Percentiles rank a stretch among this genome's conserved stretches.
Conservation (phyloP, 2,888 invertebrate species). For the Archaeoteleia sp. region DNA sequence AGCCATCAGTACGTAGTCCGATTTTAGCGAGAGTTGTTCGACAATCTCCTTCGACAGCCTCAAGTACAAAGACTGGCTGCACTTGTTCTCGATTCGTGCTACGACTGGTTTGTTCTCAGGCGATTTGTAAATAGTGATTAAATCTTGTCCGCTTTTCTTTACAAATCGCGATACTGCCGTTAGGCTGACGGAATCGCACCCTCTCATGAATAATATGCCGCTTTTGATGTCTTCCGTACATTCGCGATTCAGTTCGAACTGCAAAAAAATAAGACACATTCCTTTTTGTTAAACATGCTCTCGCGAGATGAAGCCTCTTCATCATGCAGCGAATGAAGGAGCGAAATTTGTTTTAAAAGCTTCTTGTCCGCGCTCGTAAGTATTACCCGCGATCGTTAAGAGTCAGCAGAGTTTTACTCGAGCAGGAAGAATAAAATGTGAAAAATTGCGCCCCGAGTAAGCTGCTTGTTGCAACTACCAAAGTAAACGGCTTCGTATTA, state of each 20-base stretch:
- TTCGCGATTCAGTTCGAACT: constrained; percentile 82
- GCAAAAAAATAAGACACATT: constrained; percentile 21
- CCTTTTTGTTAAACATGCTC: background rate
- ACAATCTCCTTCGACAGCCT: background rate
- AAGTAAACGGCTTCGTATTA: constrained; percentile 47
- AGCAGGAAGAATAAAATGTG: constrained; percentile 42
- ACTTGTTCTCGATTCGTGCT: too few species aligned
- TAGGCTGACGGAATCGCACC: constrained; percentile 79
- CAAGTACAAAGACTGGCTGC: too few species aligned
- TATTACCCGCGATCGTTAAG: constrained; percentile 32
- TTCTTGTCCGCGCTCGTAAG: constrained; percentile 21
- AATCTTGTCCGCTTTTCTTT: constrained; percentile 47
- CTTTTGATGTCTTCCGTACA: constrained; percentile 89
- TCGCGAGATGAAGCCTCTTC: too few species aligned
- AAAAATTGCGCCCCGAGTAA: constrained; percentile 34
- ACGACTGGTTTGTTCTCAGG: too few species aligned
- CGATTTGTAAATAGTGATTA: too few species aligned
- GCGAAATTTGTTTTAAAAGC: background rate
- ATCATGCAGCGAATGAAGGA: too few species aligned
- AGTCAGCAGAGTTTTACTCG: too few species aligned
- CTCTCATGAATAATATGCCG: constrained; percentile 85
- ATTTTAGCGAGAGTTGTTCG: constrained; percentile 87
- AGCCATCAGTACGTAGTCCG: too few species aligned
- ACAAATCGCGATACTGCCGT: constrained; percentile 69
- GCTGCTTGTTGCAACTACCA: constrained; percentile 28